A percentile compares a stretch with the other conserved stretches of the same genome.
These are phyloP conservation scores for Catagonus wagneri DNA, from an alignment of 2,113 vertebrate species.

Conservation along the genomic window DNA sequence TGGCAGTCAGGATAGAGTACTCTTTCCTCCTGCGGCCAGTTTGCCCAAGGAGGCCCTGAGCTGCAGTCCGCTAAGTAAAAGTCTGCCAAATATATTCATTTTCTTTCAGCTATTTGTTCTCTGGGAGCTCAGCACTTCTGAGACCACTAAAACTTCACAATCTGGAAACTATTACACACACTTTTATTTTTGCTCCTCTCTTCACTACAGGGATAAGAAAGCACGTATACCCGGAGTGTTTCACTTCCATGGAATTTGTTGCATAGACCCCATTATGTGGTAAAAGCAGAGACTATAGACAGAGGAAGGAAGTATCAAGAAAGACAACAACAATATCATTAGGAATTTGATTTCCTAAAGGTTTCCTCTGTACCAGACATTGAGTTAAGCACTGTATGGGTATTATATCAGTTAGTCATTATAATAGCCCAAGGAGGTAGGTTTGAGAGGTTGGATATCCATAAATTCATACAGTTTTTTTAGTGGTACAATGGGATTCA, in stretches of 20 bases:
- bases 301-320: background rate
- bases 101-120: background rate
- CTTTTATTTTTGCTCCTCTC: conserved; percentile 6
- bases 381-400: background rate
- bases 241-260: background rate
- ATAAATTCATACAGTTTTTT: background rate
- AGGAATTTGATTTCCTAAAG: background rate
- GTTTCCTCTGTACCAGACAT: background rate
- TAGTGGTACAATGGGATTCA: background rate
- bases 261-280: background rate
- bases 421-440: background rate
- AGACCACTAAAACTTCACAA: conserved; percentile 35
- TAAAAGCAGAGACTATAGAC: background rate
- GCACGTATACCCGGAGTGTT: background rate
- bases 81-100: background rate
- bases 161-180: background rate
- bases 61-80: background rate
- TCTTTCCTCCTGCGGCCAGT: background rate
- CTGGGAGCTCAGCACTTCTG: background rate
- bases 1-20: background rate
- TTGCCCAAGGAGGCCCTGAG: background rate
- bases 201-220: background rate
- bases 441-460: background rate
- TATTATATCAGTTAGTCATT: background rate
- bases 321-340: background rate